phyloP scores from a whole-genome alignment of 1,140 invertebrate species.

The Orussus abietinus region DNA sequence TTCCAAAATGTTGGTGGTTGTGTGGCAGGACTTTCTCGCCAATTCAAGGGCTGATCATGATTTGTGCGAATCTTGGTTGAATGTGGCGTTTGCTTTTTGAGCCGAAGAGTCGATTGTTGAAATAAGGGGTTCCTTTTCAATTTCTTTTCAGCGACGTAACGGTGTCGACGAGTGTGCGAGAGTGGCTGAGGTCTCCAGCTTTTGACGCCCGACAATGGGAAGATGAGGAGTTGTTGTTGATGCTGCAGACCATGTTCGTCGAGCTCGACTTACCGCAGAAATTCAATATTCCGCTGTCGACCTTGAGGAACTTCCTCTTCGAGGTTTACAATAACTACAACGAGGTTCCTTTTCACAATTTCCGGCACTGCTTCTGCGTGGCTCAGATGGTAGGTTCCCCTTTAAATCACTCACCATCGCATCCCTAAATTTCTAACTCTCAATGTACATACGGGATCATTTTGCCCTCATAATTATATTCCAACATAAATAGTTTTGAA shows the following conservation, averaged over 20 bases:
- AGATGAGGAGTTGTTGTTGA: slow-evolving; percentile 76
- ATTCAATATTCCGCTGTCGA: slow-evolving; percentile 73
- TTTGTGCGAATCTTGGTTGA: too few species aligned
- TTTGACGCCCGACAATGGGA: slow-evolving; percentile 83
- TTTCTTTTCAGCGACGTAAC: slow-evolving; percentile 58
- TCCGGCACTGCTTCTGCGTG: slow-evolving; percentile 85
- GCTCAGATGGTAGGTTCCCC: slow-evolving; percentile 79
- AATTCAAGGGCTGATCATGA: too few species aligned
- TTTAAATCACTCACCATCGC: too few species aligned
- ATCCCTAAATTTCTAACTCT: too few species aligned
- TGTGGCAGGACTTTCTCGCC: too few species aligned
- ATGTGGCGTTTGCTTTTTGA: too few species aligned
- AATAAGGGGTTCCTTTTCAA: too few species aligned
- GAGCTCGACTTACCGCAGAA: slow-evolving; percentile 72
- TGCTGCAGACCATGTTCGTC: slow-evolving; percentile 81
- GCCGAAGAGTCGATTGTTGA: too few species aligned
- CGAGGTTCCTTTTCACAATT: slow-evolving; percentile 88
- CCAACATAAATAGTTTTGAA: too few species aligned
- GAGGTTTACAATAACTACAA: slow-evolving; percentile 86
- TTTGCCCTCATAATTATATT: too few species aligned
- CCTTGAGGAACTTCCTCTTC: slow-evolving; percentile 70
- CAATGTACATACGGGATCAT: too few species aligned
- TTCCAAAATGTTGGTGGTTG: too few species aligned
- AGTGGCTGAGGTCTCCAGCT: slow-evolving; percentile 66
- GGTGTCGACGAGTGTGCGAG: slow-evolving; percentile 56